Percentiles rank a stretch among this genome's conserved stretches.
Evolutionary conservation across 1,140 invertebrate species (phyloP).

Genomic region (Solen grandis): DNA sequence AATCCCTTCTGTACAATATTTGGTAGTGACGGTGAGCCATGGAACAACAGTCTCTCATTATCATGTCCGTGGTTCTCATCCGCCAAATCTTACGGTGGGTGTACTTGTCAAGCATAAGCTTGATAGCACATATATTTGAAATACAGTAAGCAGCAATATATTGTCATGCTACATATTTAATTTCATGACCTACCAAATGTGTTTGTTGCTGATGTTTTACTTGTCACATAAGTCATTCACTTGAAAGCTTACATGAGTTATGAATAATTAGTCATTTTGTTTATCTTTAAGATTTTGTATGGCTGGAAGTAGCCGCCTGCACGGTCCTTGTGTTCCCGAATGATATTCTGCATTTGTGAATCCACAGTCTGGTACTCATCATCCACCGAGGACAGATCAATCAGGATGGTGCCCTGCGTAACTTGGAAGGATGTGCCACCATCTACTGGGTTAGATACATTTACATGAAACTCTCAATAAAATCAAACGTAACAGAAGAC

Average conservation of each 20-base stretch:
- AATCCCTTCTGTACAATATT: slow-evolving; percentile 99
- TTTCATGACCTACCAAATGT: too few species aligned
- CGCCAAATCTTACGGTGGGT: slow-evolving; percentile 91
- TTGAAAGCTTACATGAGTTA: too few species aligned
- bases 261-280: too few species aligned
- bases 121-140: slow-evolving; percentile 96
- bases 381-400: slow-evolving; percentile 92
- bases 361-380: slow-evolving; percentile 95
- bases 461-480: too few species aligned
- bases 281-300: slow-evolving; percentile 94
- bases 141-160: too few species aligned
- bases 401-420: slow-evolving; percentile 87
- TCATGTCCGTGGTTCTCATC: slow-evolving; percentile 91
- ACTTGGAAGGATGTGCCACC: slow-evolving; percentile 58
- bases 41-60: slow-evolving; percentile 97
- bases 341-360: slow-evolving; percentile 96
- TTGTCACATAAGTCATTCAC: too few species aligned
- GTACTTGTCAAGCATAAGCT: slow-evolving; percentile 96
- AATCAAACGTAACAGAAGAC: too few species aligned
- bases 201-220: too few species aligned
- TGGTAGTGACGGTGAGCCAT: slow-evolving; percentile 98
- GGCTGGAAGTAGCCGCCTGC: slow-evolving; percentile 94
- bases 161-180: too few species aligned
- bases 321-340: slow-evolving; percentile 95
- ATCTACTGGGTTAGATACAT: too few species aligned